These are phyloP conservation scores for Phycodurus eques DNA, from an alignment of 2,113 vertebrate species.

Conservation along the genomic window DNA sequence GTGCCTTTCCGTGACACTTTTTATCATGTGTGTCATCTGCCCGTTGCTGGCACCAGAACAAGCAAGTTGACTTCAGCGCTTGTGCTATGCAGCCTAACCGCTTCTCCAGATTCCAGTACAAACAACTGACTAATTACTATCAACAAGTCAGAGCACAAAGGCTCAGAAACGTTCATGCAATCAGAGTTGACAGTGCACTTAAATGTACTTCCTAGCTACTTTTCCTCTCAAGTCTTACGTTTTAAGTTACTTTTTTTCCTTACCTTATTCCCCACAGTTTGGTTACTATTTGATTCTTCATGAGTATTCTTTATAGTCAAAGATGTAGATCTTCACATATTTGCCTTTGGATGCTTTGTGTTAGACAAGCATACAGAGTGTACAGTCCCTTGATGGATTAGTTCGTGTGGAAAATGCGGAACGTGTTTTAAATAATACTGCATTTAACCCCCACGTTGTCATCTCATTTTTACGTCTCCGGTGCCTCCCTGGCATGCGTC, in stretches of 20 bases:
- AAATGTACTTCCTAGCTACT: neutral
- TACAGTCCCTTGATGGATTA: neutral
- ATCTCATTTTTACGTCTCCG: neutral
- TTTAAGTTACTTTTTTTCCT: no score
- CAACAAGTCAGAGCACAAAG: neutral
- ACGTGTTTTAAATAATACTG: neutral
- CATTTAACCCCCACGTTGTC: neutral
- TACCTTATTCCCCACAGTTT: neutral
- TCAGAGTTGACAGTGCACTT: neutral
- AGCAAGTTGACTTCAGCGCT: slow-evolving; percentile 51
- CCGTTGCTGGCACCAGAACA: slow-evolving; percentile 30
- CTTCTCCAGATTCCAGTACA: slow-evolving; percentile 1
- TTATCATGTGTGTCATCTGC: slow-evolving; percentile 6
- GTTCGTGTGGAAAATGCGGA: neutral
- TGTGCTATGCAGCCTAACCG: slow-evolving; percentile 19
- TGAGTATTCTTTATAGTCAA: no score
- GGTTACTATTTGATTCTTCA: neutral
- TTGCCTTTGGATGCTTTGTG: neutral
- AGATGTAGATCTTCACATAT: neutral
- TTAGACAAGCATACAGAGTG: neutral
- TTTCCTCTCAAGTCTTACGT: neutral
- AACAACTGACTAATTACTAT: neutral
- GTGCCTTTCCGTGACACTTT: neutral
- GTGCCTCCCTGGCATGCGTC: neutral
- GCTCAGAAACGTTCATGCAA: neutral